Conservation (phyloP, 2,797 vertebrate species). For the Spinus pinus region DNA sequence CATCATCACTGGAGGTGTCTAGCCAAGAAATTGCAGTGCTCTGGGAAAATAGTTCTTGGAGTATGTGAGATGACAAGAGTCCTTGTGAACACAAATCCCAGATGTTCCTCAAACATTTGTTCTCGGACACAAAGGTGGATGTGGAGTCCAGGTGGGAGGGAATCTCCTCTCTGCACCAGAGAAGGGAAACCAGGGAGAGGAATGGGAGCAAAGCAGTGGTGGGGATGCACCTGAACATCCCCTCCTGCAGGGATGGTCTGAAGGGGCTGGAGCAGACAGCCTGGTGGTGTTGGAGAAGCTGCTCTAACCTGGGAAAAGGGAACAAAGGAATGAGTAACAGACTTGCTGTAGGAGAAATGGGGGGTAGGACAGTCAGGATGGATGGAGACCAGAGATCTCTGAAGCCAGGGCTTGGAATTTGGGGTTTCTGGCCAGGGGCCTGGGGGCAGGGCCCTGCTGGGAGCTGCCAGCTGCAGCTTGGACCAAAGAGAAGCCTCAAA, state of each 20-base stretch:
- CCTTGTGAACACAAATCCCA: background rate
- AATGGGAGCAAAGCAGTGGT: background rate
- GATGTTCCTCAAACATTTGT: background rate
- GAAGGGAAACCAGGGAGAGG: background rate
- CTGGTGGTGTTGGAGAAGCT: background rate
- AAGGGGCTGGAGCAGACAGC: background rate
- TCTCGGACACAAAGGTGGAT: background rate
- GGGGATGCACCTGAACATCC: background rate
- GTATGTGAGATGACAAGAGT: background rate
- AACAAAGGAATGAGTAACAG: background rate
- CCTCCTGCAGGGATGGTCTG: background rate
- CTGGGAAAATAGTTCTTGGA: background rate
- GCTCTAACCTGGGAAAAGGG: background rate
- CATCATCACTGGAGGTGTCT: background rate
- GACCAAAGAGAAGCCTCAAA: no score
- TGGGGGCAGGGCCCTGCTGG: no score
- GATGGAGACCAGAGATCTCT: no score
- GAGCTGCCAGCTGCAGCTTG: no score
- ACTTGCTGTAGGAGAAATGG: fast-evolving
- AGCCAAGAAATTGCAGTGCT: background rate
- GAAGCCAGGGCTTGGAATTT: no score
- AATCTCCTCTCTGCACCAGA: background rate
- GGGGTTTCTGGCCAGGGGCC: no score
- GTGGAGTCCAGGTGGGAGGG: background rate
- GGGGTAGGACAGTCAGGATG: fast-evolving